Evolutionary conservation across 2,888 invertebrate species (phyloP).

Genomic region (Lasioglossum marginatum): DNA sequence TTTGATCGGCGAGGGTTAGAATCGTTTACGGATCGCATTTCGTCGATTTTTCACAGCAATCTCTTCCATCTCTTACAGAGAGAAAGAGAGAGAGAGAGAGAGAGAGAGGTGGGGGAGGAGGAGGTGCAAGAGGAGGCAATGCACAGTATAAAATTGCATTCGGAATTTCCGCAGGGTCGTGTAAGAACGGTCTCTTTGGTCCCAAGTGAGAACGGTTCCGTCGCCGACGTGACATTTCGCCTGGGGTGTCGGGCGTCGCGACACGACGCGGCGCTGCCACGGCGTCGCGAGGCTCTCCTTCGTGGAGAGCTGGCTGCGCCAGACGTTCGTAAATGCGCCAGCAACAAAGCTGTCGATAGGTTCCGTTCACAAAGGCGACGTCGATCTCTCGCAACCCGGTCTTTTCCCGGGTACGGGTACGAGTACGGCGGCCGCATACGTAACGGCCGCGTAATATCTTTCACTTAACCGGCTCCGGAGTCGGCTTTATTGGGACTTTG

Average conservation of each 20-base stretch:
- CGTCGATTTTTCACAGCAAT: conserved; percentile 20
- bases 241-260: conserved; percentile 26
- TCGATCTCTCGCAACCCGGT: conserved; percentile 33
- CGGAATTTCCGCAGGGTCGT: conserved; percentile 40
- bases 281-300: conserved; percentile 6
- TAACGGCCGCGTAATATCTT: conserved; percentile 64
- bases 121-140: conserved; percentile 1
- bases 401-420: conserved; percentile 18
- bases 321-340: conserved; percentile 59
- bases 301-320: conserved; percentile 38
- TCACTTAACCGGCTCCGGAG: conserved; percentile 58
- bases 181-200: conserved; percentile 31
- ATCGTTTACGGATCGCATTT: background rate
- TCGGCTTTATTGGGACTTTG: conserved; percentile 61
- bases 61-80: background rate
- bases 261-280: background rate
- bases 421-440: conserved; percentile 58
- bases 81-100: background rate
- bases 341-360: conserved; percentile 62
- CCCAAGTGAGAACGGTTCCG: conserved; percentile 46
- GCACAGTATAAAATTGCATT: conserved; percentile 39
- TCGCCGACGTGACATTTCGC: conserved; percentile 66
- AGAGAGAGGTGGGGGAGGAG: background rate
- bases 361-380: conserved; percentile 52
- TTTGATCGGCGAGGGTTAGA: background rate